Base-by-base conservation (phyloP, 2,888 invertebrate species). In the Cremastinae sp. region DNA sequence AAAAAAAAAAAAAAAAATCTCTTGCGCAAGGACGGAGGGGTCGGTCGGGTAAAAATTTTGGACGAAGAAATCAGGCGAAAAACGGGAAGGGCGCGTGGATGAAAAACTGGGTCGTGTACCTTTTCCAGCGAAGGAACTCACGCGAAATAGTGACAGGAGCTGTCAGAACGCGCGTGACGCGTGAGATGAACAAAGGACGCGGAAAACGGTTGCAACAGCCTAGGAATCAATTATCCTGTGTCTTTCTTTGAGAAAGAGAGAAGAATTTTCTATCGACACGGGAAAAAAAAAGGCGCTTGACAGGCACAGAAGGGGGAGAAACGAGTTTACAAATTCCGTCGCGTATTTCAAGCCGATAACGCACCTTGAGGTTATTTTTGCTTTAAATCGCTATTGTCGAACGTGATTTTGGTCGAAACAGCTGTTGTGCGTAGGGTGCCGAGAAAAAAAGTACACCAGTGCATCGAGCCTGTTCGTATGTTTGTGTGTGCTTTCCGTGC, bases 371-470 rank as follows among this genome's bases (percentile, higher is more conserved):
- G 56, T 69, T 74, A 41, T 62, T 62, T 43, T 56, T 59, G 47
- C 70, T 53, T 65, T 54, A 53, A 65, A 69, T 69, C 59, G 28
- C 71, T 38, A 68, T 72, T 66, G 62, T 69, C n/a, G 38, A 74
- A 64, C 58, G 64, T 49, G 73, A 65, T 58, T 76, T 61, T 65
- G 53, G 51, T 64, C 64, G 75, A 80, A 80, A 81, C 79, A 81
- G 80, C 79, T 80, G 81, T 81, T 78, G 77, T 80, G 72, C 74
- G 69, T 75, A 58, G 68, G 64, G 56, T 68, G 14, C 20, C 47
- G 47, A 71, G 53, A 69, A 53, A 68, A n/a, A 56, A 61, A 72
- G 70, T 66, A 66, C 66, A 61, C 66, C 64, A 49, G 58, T 47
- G 47, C 51, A 64, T 47, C 12, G 49, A 69, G 47, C 47, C 47